A percentile compares a stretch with the other conserved stretches of the same genome.
phyloP scores from a whole-genome alignment of 2,113 vertebrate species.

The Calonectris borealis region DNA sequence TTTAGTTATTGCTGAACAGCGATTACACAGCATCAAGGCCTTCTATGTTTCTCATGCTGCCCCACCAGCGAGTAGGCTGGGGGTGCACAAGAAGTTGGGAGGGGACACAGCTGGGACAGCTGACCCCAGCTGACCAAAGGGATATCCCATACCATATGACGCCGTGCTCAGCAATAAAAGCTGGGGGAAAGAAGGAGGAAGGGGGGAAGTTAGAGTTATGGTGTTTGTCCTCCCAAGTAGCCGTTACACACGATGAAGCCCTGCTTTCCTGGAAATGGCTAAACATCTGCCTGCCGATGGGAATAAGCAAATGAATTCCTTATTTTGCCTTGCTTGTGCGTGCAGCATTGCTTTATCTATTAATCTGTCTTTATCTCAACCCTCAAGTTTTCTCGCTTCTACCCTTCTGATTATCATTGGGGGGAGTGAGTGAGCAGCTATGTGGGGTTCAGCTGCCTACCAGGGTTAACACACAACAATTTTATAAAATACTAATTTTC shows the following conservation, averaged over 20 bases:
- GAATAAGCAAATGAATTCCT: not conserved
- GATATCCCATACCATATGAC: not conserved
- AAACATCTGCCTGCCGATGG: not conserved
- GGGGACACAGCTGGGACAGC: not conserved
- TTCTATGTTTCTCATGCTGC: not conserved
- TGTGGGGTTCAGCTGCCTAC: not conserved
- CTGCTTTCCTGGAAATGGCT: not conserved
- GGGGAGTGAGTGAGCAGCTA: fast-evolving
- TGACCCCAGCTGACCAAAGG: not conserved
- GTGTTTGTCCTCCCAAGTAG: not conserved
- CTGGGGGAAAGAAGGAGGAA: not conserved
- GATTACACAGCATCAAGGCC: not conserved
- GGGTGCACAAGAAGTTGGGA: not conserved
- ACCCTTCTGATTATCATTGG: not conserved
- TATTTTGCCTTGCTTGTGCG: not conserved
- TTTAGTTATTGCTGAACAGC: not conserved
- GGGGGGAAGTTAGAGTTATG: not conserved
- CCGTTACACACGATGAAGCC: not conserved
- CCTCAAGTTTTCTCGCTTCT: not conserved
- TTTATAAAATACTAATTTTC: not conserved
- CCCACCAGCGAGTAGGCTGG: not conserved
- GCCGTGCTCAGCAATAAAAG: not conserved
- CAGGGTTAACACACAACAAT: not conserved
- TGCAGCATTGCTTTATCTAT: not conserved
- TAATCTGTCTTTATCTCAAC: not conserved